These are phyloP conservation scores for Myripristis jacobus DNA, from an alignment of 2,797 vertebrate genomes.

Conservation along the genomic window DNA sequence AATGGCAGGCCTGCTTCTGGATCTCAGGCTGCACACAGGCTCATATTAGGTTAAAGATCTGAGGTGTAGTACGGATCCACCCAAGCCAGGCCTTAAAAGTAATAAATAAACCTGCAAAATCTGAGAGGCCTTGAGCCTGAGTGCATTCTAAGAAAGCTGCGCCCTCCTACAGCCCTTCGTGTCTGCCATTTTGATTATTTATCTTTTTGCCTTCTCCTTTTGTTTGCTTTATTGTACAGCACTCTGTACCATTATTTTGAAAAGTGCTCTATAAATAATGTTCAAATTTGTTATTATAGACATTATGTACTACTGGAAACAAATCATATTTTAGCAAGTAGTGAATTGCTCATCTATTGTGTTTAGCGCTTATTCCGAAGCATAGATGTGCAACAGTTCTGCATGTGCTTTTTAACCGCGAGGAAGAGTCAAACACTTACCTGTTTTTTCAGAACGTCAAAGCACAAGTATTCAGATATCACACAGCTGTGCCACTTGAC, in stretches of 20 bases:
- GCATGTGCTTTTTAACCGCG: slow-evolving; percentile 77
- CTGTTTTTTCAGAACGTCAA: slow-evolving; percentile 16
- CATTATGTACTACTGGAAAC: slow-evolving; percentile 50
- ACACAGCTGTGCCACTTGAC: slow-evolving; percentile 54
- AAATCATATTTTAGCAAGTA: slow-evolving; percentile 60
- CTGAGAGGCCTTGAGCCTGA: not conserved
- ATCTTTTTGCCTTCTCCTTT: not conserved
- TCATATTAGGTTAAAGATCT: not conserved
- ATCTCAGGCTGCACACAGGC: too few species aligned
- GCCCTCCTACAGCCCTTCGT: not conserved
- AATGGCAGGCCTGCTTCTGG: too few species aligned
- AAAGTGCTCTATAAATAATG: slow-evolving; percentile 53
- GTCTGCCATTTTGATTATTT: not conserved
- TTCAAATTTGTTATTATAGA: slow-evolving; percentile 57
- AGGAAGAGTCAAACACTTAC: slow-evolving; percentile 54
- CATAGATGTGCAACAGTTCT: slow-evolving; percentile 72
- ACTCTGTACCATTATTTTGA: slow-evolving; percentile 66
- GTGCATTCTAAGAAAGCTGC: not conserved
- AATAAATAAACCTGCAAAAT: not conserved
- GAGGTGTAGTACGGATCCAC: not conserved
- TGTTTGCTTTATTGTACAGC: slow-evolving; percentile 33
- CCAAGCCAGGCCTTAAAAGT: not conserved
- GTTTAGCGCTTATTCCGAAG: slow-evolving; percentile 67
- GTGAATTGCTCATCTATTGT: slow-evolving; percentile 67
- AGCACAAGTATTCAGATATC: slow-evolving; percentile 40